phyloP scores from a whole-genome alignment of 2,888 invertebrate genomes.

The Boloria selene region DNA sequence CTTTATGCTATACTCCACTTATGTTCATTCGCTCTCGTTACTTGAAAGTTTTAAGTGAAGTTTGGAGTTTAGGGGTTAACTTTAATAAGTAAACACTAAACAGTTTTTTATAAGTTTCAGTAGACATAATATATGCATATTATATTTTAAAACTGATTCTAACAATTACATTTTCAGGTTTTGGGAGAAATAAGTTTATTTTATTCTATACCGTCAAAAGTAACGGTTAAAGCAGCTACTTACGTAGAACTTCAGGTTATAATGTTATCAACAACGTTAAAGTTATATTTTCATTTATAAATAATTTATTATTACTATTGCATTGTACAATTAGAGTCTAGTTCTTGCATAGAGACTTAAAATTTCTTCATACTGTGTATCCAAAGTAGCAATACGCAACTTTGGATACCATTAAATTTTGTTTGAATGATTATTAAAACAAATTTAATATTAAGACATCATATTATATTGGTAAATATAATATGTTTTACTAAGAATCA shows the following conservation, averaged over 20 bases:
- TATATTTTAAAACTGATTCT: too few species aligned
- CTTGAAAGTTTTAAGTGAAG: conserved; percentile 5
- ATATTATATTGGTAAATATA: too few species aligned
- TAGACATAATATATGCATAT: neutral
- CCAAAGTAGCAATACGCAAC: too few species aligned
- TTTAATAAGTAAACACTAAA: conserved; percentile 11
- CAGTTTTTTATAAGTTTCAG: neutral
- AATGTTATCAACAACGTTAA: neutral
- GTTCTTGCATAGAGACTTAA: too few species aligned
- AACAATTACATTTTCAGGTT: conserved; percentile 54
- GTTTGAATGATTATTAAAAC: too few species aligned
- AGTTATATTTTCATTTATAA: too few species aligned
- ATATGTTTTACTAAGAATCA: too few species aligned
- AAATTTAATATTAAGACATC: too few species aligned
- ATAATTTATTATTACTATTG: too few species aligned
- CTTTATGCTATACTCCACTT: neutral
- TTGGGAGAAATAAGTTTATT: conserved; percentile 72
- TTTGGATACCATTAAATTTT: too few species aligned
- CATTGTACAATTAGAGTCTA: too few species aligned
- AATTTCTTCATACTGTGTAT: too few species aligned
- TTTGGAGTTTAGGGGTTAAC: conserved; percentile 10
- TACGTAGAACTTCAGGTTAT: conserved; percentile 75
- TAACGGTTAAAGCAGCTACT: conserved; percentile 74
- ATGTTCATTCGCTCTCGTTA: neutral
- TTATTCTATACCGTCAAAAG: conserved; percentile 75